phyloP scores from a whole-genome alignment of 2,797 vertebrate genomes.

The Graptemys geographica region DNA sequence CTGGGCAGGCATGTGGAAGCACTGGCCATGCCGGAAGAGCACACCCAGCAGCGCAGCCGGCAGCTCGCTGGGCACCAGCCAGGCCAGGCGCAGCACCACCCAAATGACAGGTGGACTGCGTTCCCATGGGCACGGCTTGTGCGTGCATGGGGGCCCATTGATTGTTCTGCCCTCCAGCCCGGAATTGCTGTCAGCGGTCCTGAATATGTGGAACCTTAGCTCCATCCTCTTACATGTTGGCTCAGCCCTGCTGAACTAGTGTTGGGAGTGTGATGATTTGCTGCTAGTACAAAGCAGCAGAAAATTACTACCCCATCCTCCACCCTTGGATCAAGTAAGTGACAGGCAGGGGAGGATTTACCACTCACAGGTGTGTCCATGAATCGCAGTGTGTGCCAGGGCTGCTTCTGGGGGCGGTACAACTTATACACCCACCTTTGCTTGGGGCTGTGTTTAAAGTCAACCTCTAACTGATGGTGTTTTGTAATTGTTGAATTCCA shows the following conservation, averaged over 20 bases:
- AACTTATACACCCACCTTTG: neutral
- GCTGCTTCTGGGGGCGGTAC: neutral
- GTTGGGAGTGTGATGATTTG: neutral
- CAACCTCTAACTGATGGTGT: neutral
- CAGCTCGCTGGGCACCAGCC: no score
- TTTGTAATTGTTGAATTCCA: slow-evolving; percentile 12
- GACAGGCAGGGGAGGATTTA: neutral
- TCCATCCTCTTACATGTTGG: neutral
- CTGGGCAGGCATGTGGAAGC: no score
- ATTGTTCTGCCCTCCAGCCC: neutral
- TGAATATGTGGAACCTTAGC: neutral
- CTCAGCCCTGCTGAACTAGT: neutral
- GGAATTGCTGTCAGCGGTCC: neutral
- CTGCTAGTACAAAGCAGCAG: neutral
- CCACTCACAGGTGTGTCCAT: neutral
- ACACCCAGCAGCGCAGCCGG: no score
- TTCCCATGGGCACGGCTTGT: no score
- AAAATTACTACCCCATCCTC: accelerated
- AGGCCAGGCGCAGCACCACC: no score
- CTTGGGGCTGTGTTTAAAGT: neutral
- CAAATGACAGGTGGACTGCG: no score
- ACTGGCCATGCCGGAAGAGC: no score
- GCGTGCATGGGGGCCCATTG: no score
- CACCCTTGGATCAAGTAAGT: neutral
- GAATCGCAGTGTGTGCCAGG: neutral